A percentile compares a stretch with the other conserved stretches of the same genome.
Conservation (phyloP, 2,113 vertebrate species). For the Chaetorhynchus papuensis region DNA sequence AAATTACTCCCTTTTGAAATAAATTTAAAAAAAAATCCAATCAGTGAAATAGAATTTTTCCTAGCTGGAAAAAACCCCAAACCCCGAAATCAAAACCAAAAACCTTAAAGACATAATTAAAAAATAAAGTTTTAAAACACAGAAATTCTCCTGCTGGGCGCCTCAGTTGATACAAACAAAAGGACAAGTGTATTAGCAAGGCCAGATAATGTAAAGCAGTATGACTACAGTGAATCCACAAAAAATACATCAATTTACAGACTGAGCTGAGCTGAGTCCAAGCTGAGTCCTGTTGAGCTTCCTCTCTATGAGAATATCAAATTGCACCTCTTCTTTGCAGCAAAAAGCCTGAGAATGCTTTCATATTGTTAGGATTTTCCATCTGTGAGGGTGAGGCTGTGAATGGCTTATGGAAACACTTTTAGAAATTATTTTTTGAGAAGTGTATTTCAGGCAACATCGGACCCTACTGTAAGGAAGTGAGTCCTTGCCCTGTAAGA, state of each 20-base stretch:
- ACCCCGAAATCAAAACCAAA: accelerated
- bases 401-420: not conserved
- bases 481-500: not conserved
- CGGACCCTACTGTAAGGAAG: not conserved
- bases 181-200: not conserved
- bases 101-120: not conserved
- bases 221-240: not conserved
- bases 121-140: not conserved
- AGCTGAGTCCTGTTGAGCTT: not conserved
- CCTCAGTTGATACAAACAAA: not conserved
- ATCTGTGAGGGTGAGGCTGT: not conserved
- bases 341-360: not conserved
- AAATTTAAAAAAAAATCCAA: not conserved
- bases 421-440: not conserved
- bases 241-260: not conserved
- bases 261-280: not conserved
- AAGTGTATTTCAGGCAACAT: not conserved
- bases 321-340: not conserved
- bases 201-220: not conserved
- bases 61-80: not conserved
- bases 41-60: not conserved
- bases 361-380: not conserved
- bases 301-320: not conserved
- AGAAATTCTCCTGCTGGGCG: not conserved
- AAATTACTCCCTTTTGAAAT: not conserved